These are phyloP conservation scores for Helleia helle DNA, from an alignment of 2,888 invertebrate species.

Conservation along the genomic window DNA sequence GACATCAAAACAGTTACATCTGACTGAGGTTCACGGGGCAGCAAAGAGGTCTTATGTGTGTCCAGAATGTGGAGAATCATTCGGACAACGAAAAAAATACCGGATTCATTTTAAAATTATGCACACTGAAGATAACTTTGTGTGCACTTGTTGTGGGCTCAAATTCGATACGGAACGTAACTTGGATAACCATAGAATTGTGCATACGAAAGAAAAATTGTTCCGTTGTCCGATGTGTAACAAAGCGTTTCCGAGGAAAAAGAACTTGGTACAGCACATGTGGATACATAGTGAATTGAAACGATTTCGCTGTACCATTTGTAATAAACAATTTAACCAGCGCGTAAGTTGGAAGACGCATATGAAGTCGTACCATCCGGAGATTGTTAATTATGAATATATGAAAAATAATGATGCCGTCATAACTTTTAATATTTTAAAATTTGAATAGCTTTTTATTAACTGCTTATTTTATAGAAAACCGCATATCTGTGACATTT, in stretches of 20 bases:
- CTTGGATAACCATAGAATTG: constrained; percentile 58
- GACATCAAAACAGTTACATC: constrained; percentile 43
- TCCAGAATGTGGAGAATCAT: constrained; percentile 45
- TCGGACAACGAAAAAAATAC: constrained; percentile 41
- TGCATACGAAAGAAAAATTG: constrained; percentile 67
- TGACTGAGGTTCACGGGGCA: constrained; percentile 39
- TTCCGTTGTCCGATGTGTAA: constrained; percentile 65
- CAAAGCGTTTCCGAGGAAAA: constrained; percentile 53
- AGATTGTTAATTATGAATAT: constrained; percentile 36
- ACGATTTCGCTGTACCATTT: constrained; percentile 49
- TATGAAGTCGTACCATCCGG: constrained; percentile 56
- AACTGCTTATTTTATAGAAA: too few species aligned
- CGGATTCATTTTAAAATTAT: constrained; percentile 42
- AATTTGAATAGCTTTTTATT: constrained; percentile 17
- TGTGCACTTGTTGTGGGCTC: constrained; percentile 50
- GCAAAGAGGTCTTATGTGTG: constrained; percentile 41
- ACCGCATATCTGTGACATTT: too few species aligned
- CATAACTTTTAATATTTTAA: constrained; percentile 30
- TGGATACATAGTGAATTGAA: constrained; percentile 60
- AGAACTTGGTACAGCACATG: constrained; percentile 55
- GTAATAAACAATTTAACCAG: constrained; percentile 58
- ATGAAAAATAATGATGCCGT: constrained; percentile 40
- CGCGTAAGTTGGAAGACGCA: constrained; percentile 59
- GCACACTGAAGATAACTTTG: constrained; percentile 50
- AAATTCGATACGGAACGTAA: constrained; percentile 47